Percentiles rank a stretch among this genome's conserved stretches.
phyloP scores from a whole-genome alignment of 2,888 invertebrate genomes.

The Zootermopsis nevadensis region DNA sequence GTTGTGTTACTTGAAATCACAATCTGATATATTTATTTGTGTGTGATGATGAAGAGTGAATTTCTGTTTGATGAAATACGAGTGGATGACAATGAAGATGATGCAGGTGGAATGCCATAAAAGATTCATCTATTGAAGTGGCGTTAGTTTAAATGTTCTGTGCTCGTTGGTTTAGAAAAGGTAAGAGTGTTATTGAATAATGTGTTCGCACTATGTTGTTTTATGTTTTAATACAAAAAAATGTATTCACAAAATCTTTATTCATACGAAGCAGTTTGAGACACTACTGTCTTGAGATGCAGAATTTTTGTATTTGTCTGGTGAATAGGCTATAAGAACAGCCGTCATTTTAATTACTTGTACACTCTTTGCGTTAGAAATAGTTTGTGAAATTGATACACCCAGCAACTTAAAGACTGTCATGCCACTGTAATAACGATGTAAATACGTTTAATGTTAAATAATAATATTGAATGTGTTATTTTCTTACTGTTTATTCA shows the following conservation, averaged over 20 bases:
- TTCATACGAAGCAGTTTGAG: neutral
- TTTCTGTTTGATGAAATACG: neutral
- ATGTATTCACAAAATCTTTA: neutral
- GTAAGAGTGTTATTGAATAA: neutral
- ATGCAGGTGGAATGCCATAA: neutral
- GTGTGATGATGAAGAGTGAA: neutral
- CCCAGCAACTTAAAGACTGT: too few relatives aligned
- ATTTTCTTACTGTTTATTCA: too few relatives aligned
- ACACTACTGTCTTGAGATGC: neutral
- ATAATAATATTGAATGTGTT: too few relatives aligned
- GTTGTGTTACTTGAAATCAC: neutral
- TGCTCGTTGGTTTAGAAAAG: slow-evolving; percentile 9
- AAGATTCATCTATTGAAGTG: neutral
- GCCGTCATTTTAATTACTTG: too few relatives aligned
- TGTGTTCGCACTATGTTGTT: neutral
- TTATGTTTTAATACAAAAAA: neutral
- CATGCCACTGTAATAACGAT: too few relatives aligned
- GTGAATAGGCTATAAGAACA: too few relatives aligned
- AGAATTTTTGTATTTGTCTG: neutral
- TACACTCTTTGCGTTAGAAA: too few relatives aligned
- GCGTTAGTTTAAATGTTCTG: neutral
- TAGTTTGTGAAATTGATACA: too few relatives aligned
- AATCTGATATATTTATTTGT: neutral
- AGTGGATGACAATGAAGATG: neutral
- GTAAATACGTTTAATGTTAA: too few relatives aligned